These are phyloP conservation scores for Astropecten irregularis DNA, from an alignment of 53 echinoderm and acorn worm genomes.

Conservation along the genomic window DNA sequence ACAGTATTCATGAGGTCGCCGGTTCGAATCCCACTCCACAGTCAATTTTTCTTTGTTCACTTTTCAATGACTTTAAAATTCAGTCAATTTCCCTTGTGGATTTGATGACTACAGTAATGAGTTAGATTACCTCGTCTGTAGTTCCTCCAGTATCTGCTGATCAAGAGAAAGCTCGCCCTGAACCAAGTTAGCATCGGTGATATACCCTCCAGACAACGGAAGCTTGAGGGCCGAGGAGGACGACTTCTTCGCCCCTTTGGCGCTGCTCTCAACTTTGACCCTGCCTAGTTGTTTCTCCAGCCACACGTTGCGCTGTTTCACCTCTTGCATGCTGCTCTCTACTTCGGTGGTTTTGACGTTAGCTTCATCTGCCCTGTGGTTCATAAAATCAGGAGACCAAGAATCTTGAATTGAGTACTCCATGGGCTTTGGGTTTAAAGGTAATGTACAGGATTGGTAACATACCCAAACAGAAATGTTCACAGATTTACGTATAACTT, in stretches of 20 bases:
- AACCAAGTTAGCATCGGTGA: constrained; percentile 70
- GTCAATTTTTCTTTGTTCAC: too few species aligned
- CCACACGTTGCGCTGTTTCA: constrained; percentile 84
- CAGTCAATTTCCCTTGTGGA: too few species aligned
- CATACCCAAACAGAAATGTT: too few species aligned
- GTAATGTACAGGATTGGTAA: too few species aligned
- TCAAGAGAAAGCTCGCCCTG: constrained; percentile 61
- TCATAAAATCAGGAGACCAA: neutral
- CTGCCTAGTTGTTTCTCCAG: constrained; percentile 93
- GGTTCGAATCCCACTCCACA: too few species aligned
- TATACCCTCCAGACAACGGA: constrained; percentile 15
- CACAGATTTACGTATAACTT: too few species aligned
- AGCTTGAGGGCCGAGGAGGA: neutral
- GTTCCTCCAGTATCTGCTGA: constrained; percentile 73
- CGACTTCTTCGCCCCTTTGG: constrained; percentile 28
- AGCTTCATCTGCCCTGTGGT: constrained; percentile 65
- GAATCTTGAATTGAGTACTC: too few species aligned
- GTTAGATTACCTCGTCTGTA: constrained; percentile 90
- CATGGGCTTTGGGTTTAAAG: too few species aligned
- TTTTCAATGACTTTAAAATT: too few species aligned
- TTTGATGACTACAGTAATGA: too few species aligned
- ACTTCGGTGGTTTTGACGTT: constrained; percentile 61
- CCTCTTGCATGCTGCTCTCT: constrained; percentile 68
- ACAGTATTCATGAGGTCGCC: too few species aligned
- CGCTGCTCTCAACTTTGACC: constrained; percentile 62